These are phyloP conservation scores for Mormyrus iriodes DNA, from an alignment of 2,113 vertebrate genomes.

Conservation along the genomic window DNA sequence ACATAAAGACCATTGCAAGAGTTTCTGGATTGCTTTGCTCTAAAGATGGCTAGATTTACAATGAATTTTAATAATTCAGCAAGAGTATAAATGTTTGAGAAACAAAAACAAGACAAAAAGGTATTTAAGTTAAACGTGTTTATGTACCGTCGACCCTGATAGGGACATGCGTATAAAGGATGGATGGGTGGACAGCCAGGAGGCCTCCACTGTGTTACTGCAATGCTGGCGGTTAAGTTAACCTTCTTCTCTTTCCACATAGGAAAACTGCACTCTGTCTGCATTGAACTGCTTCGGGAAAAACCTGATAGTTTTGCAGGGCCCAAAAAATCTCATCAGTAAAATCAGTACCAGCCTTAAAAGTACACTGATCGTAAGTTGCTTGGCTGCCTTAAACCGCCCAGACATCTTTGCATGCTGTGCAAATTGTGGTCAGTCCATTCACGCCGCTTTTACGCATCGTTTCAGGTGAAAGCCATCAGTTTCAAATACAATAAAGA, in stretches of 20 bases:
- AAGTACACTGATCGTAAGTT: conserved; percentile 35
- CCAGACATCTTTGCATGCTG: background rate
- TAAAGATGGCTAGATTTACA: background rate
- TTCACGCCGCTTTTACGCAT: background rate
- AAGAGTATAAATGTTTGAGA: background rate
- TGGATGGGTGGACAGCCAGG: background rate
- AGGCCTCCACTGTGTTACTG: background rate
- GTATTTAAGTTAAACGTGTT: background rate
- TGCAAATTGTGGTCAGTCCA: background rate
- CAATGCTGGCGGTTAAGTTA: background rate
- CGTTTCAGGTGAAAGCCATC: conserved; percentile 36
- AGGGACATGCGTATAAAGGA: background rate
- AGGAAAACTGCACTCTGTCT: conserved; percentile 48
- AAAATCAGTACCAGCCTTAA: conserved; percentile 35
- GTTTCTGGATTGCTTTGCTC: background rate
- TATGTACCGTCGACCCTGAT: background rate
- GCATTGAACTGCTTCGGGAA: conserved; percentile 47
- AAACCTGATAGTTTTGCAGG: background rate
- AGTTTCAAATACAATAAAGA: conserved; percentile 12
- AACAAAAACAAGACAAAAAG: background rate
- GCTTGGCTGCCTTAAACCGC: background rate
- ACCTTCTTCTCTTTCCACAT: background rate
- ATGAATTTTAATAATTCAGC: background rate
- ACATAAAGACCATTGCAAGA: background rate
- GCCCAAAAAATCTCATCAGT: fast-evolving